Percentiles rank a stretch among this genome's conserved stretches.
phyloP scores from a whole-genome alignment of 2,113 vertebrate genomes.

The Hemicordylus capensis region DNA sequence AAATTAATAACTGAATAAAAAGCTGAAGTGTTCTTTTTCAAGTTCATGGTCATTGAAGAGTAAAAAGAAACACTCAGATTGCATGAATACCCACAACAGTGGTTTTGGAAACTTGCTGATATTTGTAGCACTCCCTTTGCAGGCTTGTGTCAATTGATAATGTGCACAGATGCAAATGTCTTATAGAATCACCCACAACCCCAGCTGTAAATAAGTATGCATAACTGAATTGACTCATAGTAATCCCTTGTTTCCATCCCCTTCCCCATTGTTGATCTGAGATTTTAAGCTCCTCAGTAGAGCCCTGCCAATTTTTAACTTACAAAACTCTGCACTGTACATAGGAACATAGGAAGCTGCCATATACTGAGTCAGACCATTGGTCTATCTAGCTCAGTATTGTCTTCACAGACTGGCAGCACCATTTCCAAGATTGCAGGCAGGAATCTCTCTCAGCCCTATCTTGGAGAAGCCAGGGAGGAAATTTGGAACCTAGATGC shows the following conservation, averaged over 20 bases:
- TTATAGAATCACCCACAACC: neutral
- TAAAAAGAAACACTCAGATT: neutral
- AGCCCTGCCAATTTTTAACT: neutral
- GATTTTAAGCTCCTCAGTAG: too few species aligned
- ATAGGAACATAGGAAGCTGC: too few species aligned
- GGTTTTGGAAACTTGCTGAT: neutral
- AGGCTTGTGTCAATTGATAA: neutral
- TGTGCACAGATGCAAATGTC: neutral
- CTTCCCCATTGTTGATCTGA: neutral
- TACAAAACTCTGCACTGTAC: neutral
- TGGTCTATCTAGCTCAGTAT: too few species aligned
- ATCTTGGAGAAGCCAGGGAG: too few species aligned
- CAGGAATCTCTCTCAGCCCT: too few species aligned
- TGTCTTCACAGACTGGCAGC: too few species aligned
- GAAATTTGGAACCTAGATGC: too few species aligned
- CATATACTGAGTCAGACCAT: too few species aligned
- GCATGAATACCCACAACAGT: neutral
- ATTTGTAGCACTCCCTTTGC: neutral
- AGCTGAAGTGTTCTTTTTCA: neutral
- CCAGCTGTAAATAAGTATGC: neutral
- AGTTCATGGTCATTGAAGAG: neutral
- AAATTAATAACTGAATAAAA: neutral
- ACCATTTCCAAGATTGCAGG: too few species aligned
- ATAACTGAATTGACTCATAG: neutral
- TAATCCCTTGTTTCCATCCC: neutral